A percentile compares a stretch with the other conserved stretches of the same genome.
These are phyloP conservation scores for Tinea pellionella DNA, from an alignment of 2,888 invertebrate genomes.

Conservation along the genomic window DNA sequence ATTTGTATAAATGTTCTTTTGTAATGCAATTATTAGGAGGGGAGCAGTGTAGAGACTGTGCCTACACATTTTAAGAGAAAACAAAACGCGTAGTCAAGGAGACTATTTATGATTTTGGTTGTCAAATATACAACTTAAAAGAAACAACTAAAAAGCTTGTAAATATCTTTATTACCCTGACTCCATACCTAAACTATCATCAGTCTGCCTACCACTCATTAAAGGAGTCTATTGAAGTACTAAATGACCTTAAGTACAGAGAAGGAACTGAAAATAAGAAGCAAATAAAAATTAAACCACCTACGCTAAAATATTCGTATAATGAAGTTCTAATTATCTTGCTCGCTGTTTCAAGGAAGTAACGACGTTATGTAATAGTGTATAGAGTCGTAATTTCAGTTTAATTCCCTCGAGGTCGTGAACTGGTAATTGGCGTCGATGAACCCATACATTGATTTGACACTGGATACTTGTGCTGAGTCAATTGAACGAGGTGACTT, in stretches of 20 bases:
- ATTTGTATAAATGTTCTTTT: too few relatives aligned
- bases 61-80: too few relatives aligned
- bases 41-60: too few relatives aligned
- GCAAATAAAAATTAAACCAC: neutral
- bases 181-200: too few relatives aligned
- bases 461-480: neutral
- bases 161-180: too few relatives aligned
- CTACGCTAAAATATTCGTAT: neutral
- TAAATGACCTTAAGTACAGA: neutral
- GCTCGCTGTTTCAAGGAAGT: neutral
- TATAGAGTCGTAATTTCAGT: neutral
- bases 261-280: neutral
- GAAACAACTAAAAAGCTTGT: too few relatives aligned
- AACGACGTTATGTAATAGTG: neutral
- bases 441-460: conserved; percentile 6
- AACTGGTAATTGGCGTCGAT: neutral
- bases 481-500: neutral
- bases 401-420: neutral
- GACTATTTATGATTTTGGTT: too few relatives aligned
- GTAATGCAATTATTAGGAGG: too few relatives aligned
- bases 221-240: too few relatives aligned
- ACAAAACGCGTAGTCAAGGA: too few relatives aligned
- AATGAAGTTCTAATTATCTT: neutral
- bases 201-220: too few relatives aligned
- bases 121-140: too few relatives aligned